Evolutionary conservation across 2,888 invertebrate genomes (phyloP).

Genomic region (Choreutis nemorana): DNA sequence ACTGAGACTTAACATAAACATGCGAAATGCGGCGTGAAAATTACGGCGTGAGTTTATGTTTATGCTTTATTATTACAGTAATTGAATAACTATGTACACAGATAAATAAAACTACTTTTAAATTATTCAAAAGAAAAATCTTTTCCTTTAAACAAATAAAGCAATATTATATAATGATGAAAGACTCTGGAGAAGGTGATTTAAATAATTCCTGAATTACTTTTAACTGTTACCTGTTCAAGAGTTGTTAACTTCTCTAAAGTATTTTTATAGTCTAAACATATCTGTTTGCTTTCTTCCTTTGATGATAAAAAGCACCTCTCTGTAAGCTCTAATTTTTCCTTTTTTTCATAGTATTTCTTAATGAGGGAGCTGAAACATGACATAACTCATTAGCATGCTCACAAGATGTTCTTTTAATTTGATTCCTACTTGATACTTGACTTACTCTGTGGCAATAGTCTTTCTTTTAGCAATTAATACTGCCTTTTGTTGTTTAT

Average conservation of each 20-base stretch:
- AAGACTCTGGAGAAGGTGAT: too few species aligned
- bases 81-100: too few species aligned
- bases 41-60: too few species aligned
- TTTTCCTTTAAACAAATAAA: too few species aligned
- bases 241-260: constrained; percentile 23
- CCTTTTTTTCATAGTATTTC: constrained; percentile 22
- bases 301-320: constrained; percentile 21
- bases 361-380: constrained; percentile 28
- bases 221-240: constrained; percentile 35
- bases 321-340: constrained; percentile 20
- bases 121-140: too few species aligned
- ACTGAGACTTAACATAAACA: too few species aligned
- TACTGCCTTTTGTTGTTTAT: constrained; percentile 20
- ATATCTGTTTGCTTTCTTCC: constrained; percentile 31
- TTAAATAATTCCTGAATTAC: too few species aligned
- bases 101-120: too few species aligned
- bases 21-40: too few species aligned
- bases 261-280: constrained; percentile 27
- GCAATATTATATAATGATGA: too few species aligned
- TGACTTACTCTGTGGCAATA: constrained; percentile 34
- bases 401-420: constrained; percentile 3
- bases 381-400: too few species aligned
- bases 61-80: too few species aligned
- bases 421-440: constrained; percentile 16
- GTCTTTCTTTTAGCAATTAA: constrained; percentile 28